These are phyloP conservation scores for Chaetops frenatus DNA, from an alignment of 2,113 vertebrate species.

Conservation along the genomic window DNA sequence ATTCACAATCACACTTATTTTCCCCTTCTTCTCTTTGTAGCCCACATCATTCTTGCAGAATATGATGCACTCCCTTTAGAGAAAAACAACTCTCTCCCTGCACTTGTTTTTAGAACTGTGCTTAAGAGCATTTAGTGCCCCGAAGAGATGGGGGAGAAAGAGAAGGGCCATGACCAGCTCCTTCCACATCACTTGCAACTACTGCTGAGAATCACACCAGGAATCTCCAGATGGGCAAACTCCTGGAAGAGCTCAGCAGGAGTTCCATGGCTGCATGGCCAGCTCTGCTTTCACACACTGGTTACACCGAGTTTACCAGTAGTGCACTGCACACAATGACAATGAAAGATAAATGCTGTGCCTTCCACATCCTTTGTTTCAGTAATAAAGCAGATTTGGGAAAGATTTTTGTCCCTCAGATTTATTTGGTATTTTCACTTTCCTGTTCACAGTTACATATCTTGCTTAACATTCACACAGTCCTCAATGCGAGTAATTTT, in stretches of 20 bases:
- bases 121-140: background rate
- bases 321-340: background rate
- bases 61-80: background rate
- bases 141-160: background rate
- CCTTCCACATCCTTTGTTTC: background rate
- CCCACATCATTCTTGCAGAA: background rate
- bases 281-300: background rate
- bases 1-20: background rate
- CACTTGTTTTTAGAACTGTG: accelerated
- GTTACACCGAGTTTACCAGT: background rate
- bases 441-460: background rate
- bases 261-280: background rate
- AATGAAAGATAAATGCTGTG: background rate
- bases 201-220: background rate
- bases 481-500: background rate
- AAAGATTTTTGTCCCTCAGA: background rate
- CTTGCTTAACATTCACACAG: background rate
- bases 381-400: background rate
- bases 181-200: background rate
- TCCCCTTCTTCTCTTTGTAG: background rate
- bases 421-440: background rate
- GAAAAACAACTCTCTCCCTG: background rate
- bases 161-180: background rate
- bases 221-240: background rate
- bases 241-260: background rate